Evolutionary conservation across 2,888 invertebrate genomes (phyloP), one percentile per base, ranked within the genome.

Genomic region (Euclidia mi): DNA sequence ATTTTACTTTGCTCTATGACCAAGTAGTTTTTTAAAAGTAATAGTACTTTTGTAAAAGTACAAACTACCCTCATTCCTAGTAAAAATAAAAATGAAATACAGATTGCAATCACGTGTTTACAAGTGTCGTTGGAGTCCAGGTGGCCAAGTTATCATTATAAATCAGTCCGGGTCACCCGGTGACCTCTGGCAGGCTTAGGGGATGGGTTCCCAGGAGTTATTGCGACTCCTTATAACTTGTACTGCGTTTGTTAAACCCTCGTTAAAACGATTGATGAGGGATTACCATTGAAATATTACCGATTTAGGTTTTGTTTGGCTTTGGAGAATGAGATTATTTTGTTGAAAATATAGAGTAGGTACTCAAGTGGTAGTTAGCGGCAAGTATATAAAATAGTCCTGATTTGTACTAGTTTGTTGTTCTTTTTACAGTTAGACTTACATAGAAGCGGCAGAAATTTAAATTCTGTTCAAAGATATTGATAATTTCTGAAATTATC

Each of bases 171-270:
- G 51, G 53, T 78, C 74, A 76, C 65, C 79, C 77, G 56, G 57
- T 81, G 84, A 84, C 84, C 85, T 78, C 57, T 76, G 78, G 65
- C 69, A 71, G 80, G 82, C 79, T 80, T 84, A 84, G 78, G 79
- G 80, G 65, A 67, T 68, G 61, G 56, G 70, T 79, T 84, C 84
- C 83, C 84, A 84, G 77, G 81, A 75, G 70, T 64, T 71, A 69
- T 58, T 70, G 57, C 69, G 62, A 64, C 63, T 75, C 55, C 70
- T 71, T 75, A 62, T 64, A 58, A 43, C 52, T 50, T 64, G 66
- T 71, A 60, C 41, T 49, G 53, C 52, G 38, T 31, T 17, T 66
- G 18, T 58, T 51, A 56, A 59, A 58, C 61, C 67, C 62, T 50
- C 9, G 49, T 46, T 45, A 56, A 45, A 34, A 41, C 45, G 44